Conservation (phyloP, 2,113 vertebrate species). For the Zosterops lateralis region DNA sequence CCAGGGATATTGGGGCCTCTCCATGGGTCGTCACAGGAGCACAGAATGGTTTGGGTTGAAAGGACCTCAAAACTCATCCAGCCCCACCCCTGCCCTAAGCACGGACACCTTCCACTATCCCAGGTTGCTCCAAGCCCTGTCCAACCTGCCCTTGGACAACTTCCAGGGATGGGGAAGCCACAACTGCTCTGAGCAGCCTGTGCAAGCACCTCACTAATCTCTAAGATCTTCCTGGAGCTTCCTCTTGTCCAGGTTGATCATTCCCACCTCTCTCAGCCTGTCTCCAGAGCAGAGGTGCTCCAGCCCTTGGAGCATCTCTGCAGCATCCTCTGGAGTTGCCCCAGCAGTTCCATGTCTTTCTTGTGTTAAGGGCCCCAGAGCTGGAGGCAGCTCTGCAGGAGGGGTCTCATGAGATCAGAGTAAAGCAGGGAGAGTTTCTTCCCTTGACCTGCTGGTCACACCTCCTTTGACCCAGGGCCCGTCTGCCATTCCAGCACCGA, state of each 20-base stretch:
- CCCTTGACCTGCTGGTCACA: background rate
- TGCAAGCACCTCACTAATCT: background rate
- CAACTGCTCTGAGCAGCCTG: background rate
- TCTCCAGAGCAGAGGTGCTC: background rate
- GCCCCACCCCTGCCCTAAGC: background rate
- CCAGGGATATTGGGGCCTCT: background rate
- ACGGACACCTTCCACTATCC: background rate
- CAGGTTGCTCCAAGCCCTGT: background rate
- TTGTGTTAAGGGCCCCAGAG: background rate
- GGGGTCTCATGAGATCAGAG: background rate
- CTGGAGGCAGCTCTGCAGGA: background rate
- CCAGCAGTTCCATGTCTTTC: background rate
- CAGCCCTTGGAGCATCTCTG: background rate
- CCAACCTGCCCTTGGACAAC: background rate
- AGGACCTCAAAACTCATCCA: background rate
- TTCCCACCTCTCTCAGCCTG: background rate
- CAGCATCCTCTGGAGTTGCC: background rate
- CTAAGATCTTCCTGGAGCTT: background rate
- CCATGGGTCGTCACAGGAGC: background rate
- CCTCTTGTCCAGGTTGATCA: background rate
- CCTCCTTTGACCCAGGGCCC: background rate
- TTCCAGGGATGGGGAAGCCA: background rate
- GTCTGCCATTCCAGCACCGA: background rate
- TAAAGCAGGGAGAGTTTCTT: background rate
- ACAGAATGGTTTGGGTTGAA: background rate